Evolutionary conservation across 2,113 vertebrate species (phyloP).

Genomic region (Malurus cyaneus): DNA sequence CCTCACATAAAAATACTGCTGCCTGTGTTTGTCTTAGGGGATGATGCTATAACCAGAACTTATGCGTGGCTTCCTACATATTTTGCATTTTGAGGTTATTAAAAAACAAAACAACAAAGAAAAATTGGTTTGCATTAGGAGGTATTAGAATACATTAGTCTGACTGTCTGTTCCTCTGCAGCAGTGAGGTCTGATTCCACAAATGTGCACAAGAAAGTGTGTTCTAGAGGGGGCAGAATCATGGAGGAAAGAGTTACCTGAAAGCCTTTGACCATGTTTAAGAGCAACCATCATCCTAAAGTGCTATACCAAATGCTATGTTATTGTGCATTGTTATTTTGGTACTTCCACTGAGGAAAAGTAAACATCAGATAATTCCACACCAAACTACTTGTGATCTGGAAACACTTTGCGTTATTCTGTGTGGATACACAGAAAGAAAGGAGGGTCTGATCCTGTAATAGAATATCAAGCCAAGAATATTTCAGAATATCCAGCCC

Average conservation of each 20-base stretch:
- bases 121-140: constrained; percentile 6
- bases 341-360: not conserved
- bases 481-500: not conserved
- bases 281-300: not conserved
- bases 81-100: constrained; percentile 29
- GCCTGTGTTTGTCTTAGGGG: not conserved
- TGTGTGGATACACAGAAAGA: not conserved
- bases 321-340: not conserved
- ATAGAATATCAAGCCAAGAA: not conserved
- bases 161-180: not conserved
- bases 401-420: not conserved
- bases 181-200: not conserved
- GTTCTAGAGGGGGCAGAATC: not conserved
- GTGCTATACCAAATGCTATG: not conserved
- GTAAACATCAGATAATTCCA: not conserved
- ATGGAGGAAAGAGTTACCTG: not conserved
- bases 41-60: constrained; percentile 16
- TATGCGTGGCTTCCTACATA: not conserved
- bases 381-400: not conserved
- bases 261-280: not conserved
- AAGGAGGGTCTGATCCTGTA: not conserved
- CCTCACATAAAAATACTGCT: not conserved
- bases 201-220: not conserved
- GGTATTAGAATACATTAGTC: constrained; percentile 15
- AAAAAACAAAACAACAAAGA: constrained; percentile 6